These are phyloP conservation scores for Crocallis elinguaria DNA, from an alignment of 2,888 invertebrate genomes.

Conservation along the genomic window DNA sequence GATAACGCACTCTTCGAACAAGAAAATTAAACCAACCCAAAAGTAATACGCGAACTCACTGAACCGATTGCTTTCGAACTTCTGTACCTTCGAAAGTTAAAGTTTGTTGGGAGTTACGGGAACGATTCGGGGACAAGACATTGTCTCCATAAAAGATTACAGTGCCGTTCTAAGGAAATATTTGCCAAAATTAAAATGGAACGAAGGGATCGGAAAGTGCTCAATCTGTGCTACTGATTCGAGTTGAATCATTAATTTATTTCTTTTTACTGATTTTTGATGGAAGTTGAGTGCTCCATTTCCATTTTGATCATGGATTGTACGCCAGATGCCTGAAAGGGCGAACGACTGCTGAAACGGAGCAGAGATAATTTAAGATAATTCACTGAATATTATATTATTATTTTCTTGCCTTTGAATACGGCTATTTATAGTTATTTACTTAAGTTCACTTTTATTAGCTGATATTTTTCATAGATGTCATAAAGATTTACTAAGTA, in stretches of 20 bases:
- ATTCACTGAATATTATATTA: not conserved
- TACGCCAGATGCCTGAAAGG: not conserved
- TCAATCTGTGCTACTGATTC: constrained; percentile 14
- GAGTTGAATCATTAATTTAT: constrained; percentile 19
- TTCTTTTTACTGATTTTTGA: constrained; percentile 8
- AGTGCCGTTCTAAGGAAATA: constrained; percentile 16
- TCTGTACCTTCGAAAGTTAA: constrained; percentile 17
- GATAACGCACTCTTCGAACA: constrained; percentile 37
- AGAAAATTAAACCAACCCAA: constrained; percentile 36
- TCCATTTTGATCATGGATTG: constrained; percentile 2
- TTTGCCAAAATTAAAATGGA: constrained; percentile 20
- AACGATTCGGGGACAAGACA: constrained; percentile 21
- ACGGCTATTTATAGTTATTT: too few relatives aligned
- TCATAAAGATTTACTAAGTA: too few relatives aligned
- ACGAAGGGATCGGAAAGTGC: constrained; percentile 1
- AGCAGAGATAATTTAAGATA: not conserved
- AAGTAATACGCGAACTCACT: constrained; percentile 41
- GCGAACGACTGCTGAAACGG: too few relatives aligned
- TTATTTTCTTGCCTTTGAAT: too few relatives aligned
- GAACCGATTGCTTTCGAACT: constrained; percentile 32
- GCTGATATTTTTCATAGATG: too few relatives aligned
- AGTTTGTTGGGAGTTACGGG: constrained; percentile 17
- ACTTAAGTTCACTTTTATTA: too few relatives aligned
- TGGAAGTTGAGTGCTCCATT: not conserved
- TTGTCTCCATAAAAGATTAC: constrained; percentile 28